phyloP scores from a whole-genome alignment of 2,113 vertebrate species.

The Willisornis vidua region DNA sequence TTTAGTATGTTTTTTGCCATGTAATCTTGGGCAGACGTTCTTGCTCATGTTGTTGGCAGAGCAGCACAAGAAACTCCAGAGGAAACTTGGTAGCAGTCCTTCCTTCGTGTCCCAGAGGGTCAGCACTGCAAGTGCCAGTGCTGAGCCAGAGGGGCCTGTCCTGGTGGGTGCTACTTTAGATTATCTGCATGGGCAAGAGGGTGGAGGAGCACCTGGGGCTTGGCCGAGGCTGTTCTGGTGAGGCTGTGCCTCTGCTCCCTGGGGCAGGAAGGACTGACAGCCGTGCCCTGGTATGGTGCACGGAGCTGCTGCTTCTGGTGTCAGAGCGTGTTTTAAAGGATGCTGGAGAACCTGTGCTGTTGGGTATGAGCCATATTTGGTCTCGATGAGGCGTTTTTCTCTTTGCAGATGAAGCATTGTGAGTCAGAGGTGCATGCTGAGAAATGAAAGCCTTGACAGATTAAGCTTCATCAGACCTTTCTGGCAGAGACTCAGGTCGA shows the following conservation, averaged over 20 bases:
- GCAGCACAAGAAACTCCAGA: not conserved
- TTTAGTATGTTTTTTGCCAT: not conserved
- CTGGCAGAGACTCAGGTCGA: not conserved
- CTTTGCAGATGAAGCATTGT: not conserved
- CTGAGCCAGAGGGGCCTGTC: not conserved
- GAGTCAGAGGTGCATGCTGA: not conserved
- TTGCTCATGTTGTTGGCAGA: rapidly evolving
- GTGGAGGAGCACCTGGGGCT: no score
- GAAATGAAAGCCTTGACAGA: not conserved
- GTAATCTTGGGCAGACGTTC: not conserved
- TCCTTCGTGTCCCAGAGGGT: not conserved
- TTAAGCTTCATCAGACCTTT: not conserved
- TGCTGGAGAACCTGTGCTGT: not conserved
- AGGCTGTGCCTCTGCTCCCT: rapidly evolving
- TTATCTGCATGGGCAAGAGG: rapidly evolving
- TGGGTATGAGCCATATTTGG: not conserved
- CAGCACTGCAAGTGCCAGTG: rapidly evolving
- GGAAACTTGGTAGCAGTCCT: not conserved
- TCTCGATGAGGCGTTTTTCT: not conserved
- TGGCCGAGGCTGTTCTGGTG: not conserved
- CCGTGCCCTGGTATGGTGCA: not conserved
- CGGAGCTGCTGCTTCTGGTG: rapidly evolving
- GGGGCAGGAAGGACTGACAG: not conserved
- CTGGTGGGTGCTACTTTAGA: rapidly evolving
- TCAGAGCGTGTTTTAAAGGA: not conserved